Base-by-base conservation (phyloP, 1,140 invertebrate species). In the Magallana gigas region DNA sequence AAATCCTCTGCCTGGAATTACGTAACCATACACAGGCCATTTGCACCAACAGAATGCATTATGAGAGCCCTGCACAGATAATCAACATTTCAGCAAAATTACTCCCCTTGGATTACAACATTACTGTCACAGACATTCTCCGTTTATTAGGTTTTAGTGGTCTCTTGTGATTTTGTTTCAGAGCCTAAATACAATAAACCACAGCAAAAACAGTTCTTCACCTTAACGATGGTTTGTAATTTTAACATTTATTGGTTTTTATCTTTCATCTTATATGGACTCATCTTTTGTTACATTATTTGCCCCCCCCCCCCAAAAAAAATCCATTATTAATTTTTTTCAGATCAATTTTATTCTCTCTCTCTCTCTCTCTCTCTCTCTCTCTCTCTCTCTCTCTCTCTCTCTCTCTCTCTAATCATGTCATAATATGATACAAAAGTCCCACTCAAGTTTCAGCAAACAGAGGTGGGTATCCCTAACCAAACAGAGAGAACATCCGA, bases 31-130 rank as follows among this genome's bases (percentile, higher is more conserved):
- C 68, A 9, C 18, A 36, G 68, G 68, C 68, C 68, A 76, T 76
- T 76, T 76, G 68, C 68, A 76, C 68, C 68, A 76, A 29, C 23
- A 76, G 68, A 76, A 76, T 76, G 68, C 18, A 29, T 36, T 76
- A 76, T 4, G 68, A 29, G 18, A 11, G 23, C 18, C 36, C 36
- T 29, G 23, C 23, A 23, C 68, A 76, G 11, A 76, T 76, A 29
- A 76, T 76, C 18, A 12, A 76, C 68, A 76, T 76, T 36, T 76
- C 68, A 76, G 12, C 68, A 76, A 4, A 29, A 18, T 76, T 76
- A 29, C n/a, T 12, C 36, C 68, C 68, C 68, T 29, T 76, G 68
- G 68, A 76, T 76, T 76, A 76, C 68, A 76, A 29, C 68, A 76
- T 76, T 76, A 29, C 68, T 76, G 18, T 76, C 23, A 76, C 23